Percentiles rank a stretch among this genome's conserved stretches.
phyloP scores from a whole-genome alignment of 1,140 invertebrate genomes.

The Pachyrhynchus sulphureomaculatus region DNA sequence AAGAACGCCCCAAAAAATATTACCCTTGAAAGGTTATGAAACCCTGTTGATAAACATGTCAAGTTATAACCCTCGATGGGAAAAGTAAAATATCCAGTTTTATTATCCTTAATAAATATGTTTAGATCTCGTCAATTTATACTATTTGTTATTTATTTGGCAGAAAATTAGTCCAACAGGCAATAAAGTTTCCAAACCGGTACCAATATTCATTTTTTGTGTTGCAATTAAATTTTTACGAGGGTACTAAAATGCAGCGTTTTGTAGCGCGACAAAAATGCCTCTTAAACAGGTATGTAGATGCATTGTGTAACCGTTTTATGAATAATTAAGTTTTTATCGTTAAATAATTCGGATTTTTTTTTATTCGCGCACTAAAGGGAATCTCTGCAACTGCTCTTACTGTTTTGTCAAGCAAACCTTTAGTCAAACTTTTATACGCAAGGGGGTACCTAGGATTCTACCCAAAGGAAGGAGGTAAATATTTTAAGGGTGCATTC shows the following conservation, averaged over 20 bases:
- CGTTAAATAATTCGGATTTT: not conserved
- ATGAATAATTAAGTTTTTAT: not conserved
- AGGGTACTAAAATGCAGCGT: slow-evolving; percentile 21
- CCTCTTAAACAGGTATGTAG: slow-evolving; percentile 6
- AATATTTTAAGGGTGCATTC: no score
- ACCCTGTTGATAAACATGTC: slow-evolving; percentile 39
- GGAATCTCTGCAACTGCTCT: not conserved
- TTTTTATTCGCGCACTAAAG: not conserved
- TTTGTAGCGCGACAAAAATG: slow-evolving; percentile 12
- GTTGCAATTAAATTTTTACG: slow-evolving; percentile 27
- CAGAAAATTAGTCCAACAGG: slow-evolving; percentile 34
- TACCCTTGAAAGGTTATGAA: slow-evolving; percentile 19
- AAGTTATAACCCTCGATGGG: slow-evolving; percentile 33
- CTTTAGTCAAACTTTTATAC: no score
- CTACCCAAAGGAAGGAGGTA: no score
- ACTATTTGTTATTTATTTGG: slow-evolving; percentile 33
- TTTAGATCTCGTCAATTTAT: slow-evolving; percentile 30
- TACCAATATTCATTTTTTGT: slow-evolving; percentile 28
- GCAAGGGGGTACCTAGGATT: no score
- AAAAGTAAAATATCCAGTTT: slow-evolving; percentile 28
- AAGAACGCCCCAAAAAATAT: slow-evolving; percentile 19
- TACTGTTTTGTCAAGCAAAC: no score
- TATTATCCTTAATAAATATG: slow-evolving; percentile 37
- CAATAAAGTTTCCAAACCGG: slow-evolving; percentile 25
- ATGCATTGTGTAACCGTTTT: slow-evolving; percentile 2